A percentile compares a stretch with the other conserved stretches of the same genome.
Conservation (phyloP, 2,113 vertebrate species). For the Phylloscopus trochilus region DNA sequence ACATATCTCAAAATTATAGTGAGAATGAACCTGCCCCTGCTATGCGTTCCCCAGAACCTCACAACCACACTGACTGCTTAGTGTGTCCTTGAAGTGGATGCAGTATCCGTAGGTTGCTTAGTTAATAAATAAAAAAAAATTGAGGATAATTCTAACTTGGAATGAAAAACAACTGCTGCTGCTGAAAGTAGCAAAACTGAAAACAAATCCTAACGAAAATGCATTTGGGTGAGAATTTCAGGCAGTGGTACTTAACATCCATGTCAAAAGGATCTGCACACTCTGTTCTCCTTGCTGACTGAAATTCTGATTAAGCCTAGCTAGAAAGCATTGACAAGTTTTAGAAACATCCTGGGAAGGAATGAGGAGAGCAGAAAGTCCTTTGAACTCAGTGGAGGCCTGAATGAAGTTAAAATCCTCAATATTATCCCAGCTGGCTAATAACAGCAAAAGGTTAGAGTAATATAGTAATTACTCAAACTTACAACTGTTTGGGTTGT, state of each 20-base stretch:
- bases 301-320: not conserved
- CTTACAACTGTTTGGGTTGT: not conserved
- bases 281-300: not conserved
- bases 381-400: not conserved
- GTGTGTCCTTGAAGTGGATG: not conserved
- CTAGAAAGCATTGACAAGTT: not conserved
- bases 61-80: not conserved
- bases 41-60: not conserved
- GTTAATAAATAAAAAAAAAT: not conserved
- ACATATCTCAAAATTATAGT: not conserved
- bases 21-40: not conserved
- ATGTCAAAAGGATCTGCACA: not conserved
- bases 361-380: not conserved
- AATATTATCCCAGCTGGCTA: constrained; percentile 1
- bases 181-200: not conserved
- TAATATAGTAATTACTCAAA: constrained; percentile 19
- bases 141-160: not conserved
- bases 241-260: not conserved
- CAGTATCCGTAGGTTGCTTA: not conserved
- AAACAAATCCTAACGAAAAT: not conserved
- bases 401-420: not conserved
- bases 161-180: not conserved
- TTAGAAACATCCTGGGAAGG: not conserved
- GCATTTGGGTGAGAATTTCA: not conserved
- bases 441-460: constrained; percentile 21